Conservation (phyloP, 2,797 vertebrate species). For the Diglossa cyanea region DNA sequence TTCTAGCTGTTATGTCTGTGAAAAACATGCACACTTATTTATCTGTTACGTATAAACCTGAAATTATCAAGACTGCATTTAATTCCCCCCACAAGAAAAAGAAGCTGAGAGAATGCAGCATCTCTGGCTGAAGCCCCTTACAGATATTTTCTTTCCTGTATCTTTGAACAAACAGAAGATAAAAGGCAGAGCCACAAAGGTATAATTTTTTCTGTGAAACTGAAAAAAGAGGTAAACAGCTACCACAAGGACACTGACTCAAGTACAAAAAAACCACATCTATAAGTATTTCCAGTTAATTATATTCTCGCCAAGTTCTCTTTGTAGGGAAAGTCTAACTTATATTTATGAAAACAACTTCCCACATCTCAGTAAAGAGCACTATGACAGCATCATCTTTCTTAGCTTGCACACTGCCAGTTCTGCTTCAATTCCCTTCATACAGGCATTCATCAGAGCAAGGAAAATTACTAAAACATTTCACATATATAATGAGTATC, state of each 20-base stretch:
- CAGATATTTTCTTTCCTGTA: not conserved
- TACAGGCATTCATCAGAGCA: not conserved
- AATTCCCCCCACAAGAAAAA: not conserved
- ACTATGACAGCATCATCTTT: slow-evolving; percentile 43
- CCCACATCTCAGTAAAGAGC: not conserved
- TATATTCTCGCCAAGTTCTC: not conserved
- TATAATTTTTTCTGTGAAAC: not conserved
- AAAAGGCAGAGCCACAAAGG: not conserved
- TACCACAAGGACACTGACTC: not conserved
- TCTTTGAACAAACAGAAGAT: not conserved
- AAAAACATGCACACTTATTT: not conserved
- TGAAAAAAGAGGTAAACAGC: not conserved
- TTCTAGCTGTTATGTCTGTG: not conserved
- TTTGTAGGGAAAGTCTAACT: not conserved
- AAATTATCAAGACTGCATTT: slow-evolving; percentile 8
- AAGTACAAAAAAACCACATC: not conserved
- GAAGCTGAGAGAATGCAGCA: not conserved
- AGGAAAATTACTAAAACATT: slow-evolving; percentile 37
- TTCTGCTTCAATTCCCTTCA: not conserved
- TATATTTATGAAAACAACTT: slow-evolving; percentile 40
- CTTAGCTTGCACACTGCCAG: slow-evolving; percentile 19
- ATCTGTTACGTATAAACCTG: not conserved
- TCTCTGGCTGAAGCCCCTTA: not conserved
- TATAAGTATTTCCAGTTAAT: not conserved
- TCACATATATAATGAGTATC: not conserved